A percentile compares a stretch with the other conserved stretches of the same genome.
These are phyloP conservation scores for Aphodius granarius DNA, from an alignment of 2,888 invertebrate genomes.

Conservation along the genomic window DNA sequence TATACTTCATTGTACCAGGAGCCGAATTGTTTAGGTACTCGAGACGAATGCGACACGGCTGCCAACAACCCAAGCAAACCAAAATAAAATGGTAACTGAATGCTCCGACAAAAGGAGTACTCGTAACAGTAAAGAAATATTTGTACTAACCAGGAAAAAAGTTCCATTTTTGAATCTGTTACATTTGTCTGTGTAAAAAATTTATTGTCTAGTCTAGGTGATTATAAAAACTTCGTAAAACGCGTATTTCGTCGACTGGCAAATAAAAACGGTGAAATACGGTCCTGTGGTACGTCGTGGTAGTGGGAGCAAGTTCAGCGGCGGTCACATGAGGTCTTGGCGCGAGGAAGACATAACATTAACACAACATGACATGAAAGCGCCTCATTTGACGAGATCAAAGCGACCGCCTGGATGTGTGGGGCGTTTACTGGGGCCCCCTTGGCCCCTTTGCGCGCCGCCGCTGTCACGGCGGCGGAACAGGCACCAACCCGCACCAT, in stretches of 20 bases:
- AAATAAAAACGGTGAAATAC: too few relatives aligned
- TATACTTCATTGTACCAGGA: background rate
- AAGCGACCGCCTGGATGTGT: slow-evolving; percentile 43
- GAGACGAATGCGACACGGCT: background rate
- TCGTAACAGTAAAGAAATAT: too few relatives aligned
- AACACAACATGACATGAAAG: slow-evolving; percentile 50
- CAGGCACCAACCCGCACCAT: slow-evolving; percentile 37
- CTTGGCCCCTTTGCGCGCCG: slow-evolving; percentile 28
- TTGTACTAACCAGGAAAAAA: too few relatives aligned
- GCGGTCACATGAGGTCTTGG: slow-evolving; percentile 41
- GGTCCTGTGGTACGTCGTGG: background rate
- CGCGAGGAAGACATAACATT: slow-evolving; percentile 49
- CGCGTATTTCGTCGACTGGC: too few relatives aligned
- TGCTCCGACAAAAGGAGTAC: background rate
- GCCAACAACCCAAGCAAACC: background rate
- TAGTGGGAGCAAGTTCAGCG: slow-evolving; percentile 41
- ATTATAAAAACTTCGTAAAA: too few relatives aligned
- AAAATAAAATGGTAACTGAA: background rate
- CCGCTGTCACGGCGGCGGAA: slow-evolving; percentile 6
- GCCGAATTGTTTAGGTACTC: background rate
- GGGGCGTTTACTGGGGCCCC: slow-evolving; percentile 34
- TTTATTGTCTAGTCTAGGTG: too few relatives aligned
- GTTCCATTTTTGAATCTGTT: too few relatives aligned
- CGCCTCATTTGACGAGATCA: slow-evolving; percentile 53
- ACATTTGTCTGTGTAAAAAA: too few relatives aligned